phyloP scores from a whole-genome alignment of 1,140 invertebrate genomes.

The Stegodyphus mimosarum region DNA sequence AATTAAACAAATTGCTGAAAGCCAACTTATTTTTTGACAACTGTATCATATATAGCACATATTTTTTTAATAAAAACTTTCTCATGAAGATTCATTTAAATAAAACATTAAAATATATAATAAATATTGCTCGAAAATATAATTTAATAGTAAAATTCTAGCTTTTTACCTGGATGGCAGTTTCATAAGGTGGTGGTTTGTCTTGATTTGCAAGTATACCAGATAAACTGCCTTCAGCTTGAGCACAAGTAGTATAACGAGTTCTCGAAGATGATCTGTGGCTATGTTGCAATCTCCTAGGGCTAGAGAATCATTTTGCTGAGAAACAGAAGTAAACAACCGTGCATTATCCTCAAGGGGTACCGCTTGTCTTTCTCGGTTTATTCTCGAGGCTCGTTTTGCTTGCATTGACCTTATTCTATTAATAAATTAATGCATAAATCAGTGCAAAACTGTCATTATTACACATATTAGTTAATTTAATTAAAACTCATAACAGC shows the following conservation, averaged over 20 bases:
- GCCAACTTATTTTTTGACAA: too few relatives aligned
- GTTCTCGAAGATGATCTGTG: constrained; percentile 10
- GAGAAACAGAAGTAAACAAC: constrained; percentile 6
- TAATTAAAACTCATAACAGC: too few relatives aligned
- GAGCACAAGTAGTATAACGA: constrained; percentile 41
- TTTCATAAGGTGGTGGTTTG: constrained; percentile 54
- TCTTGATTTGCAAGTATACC: constrained; percentile 34
- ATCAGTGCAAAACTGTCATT: too few relatives aligned
- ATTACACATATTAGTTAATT: too few relatives aligned
- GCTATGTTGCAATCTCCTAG: not conserved
- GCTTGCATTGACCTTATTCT: constrained; percentile 26
- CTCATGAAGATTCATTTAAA: not conserved
- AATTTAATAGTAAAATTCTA: not conserved
- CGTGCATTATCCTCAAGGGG: constrained; percentile 18
- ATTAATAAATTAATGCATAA: not conserved
- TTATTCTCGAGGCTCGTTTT: constrained; percentile 13
- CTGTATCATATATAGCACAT: not conserved
- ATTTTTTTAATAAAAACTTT: not conserved
- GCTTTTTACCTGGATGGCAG: constrained; percentile 38
- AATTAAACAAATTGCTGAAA: too few relatives aligned
- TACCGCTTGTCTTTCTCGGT: not conserved
- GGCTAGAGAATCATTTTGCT: constrained; percentile 37
- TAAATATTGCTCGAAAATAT: not conserved
- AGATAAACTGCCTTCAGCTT: constrained; percentile 33
- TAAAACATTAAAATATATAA: not conserved